These are phyloP conservation scores for Hydractinia echinata DNA, from an alignment of 30 jellyfish, hydroid and myxozoan genomes.

Conservation along the genomic window DNA sequence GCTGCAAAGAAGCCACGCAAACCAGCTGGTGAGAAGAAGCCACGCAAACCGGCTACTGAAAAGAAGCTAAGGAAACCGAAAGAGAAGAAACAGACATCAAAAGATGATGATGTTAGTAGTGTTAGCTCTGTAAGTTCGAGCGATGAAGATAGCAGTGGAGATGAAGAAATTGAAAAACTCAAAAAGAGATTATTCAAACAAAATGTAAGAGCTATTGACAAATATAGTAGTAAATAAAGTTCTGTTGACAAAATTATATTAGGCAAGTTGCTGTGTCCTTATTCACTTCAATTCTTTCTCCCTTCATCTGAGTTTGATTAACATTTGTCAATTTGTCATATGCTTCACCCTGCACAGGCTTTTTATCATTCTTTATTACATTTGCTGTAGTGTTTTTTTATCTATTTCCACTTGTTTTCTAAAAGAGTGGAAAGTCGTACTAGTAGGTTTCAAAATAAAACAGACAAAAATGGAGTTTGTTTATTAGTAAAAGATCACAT, in stretches of 20 bases:
- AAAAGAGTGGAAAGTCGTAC: too few species aligned
- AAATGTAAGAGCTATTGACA: neutral
- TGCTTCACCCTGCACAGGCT: too few species aligned
- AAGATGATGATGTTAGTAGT: slow-evolving; percentile 21
- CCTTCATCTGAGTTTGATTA: neutral
- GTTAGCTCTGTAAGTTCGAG: slow-evolving; percentile 35
- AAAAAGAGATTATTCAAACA: slow-evolving; percentile 27
- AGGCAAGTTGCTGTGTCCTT: too few species aligned
- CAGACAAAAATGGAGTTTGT: too few species aligned
- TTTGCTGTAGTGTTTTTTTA: too few species aligned
- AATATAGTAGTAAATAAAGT: neutral
- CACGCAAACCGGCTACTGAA: neutral
- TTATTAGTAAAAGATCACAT: too few species aligned
- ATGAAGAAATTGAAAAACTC: slow-evolving; percentile 28
- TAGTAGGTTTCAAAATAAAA: too few species aligned
- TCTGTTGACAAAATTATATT: too few species aligned
- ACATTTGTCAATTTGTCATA: neutral
- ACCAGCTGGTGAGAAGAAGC: neutral
- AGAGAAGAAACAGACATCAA: slow-evolving; percentile 15
- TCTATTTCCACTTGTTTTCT: too few species aligned
- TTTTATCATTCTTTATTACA: too few species aligned
- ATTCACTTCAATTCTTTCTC: neutral
- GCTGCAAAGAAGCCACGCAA: slow-evolving; percentile 32
- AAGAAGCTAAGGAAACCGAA: slow-evolving; percentile 6
- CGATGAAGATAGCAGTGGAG: slow-evolving; percentile 17